phyloP scores from a whole-genome alignment of 2,797 vertebrate species.

The Streptopelia turtur region DNA sequence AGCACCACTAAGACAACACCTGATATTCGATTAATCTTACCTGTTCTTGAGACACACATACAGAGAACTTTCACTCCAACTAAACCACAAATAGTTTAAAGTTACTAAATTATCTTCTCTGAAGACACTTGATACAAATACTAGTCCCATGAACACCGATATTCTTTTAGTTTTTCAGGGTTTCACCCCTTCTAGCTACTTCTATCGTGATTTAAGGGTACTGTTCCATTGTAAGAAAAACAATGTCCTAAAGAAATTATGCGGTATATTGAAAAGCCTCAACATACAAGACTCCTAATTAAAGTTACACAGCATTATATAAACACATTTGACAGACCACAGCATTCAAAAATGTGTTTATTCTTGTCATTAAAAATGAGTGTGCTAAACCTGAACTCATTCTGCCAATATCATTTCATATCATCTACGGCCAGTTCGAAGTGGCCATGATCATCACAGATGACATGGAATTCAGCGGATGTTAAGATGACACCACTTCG shows the following conservation, averaged over 20 bases:
- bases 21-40: neutral
- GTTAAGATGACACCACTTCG: neutral
- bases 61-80: neutral
- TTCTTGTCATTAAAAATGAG: constrained; percentile 33
- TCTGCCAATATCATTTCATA: constrained; percentile 48
- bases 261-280: neutral
- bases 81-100: neutral
- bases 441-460: neutral
- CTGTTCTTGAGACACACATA: neutral
- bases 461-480: neutral
- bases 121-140: neutral
- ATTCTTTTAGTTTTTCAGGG: neutral
- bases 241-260: constrained; percentile 2
- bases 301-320: neutral
- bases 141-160: neutral
- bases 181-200: neutral
- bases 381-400: constrained; percentile 51
- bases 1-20: neutral
- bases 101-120: neutral
- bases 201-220: constrained; percentile 14
- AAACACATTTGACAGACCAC: constrained; percentile 4
- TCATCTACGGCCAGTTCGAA: neutral
- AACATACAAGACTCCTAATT: constrained; percentile 14
- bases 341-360: constrained; percentile 5
- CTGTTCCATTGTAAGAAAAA: constrained; percentile 1